phyloP scores from a whole-genome alignment of 1,140 invertebrate genomes.

The Cryptotermes secundus region DNA sequence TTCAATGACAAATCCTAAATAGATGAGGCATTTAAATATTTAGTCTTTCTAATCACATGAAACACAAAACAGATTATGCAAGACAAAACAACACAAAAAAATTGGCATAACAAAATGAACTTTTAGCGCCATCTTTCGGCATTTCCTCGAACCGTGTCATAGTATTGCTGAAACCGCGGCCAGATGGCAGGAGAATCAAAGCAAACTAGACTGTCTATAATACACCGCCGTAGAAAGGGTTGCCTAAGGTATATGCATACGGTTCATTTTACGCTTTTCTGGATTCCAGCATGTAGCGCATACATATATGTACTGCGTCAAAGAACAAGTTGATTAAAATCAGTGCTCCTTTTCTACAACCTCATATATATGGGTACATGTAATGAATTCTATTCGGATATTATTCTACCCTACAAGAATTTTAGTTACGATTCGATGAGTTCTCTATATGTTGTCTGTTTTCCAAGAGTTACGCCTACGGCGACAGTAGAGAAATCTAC shows the following conservation, averaged over 20 bases:
- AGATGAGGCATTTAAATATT: no score
- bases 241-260: neutral
- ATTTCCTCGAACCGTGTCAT: neutral
- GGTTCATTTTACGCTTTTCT: constrained; percentile 12
- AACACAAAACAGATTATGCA: no score
- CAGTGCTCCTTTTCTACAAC: neutral
- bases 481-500: neutral
- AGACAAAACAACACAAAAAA: no score
- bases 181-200: neutral
- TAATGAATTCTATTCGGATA: constrained; percentile 20
- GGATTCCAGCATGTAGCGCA: neutral
- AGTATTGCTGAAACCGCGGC: neutral
- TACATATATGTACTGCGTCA: constrained; percentile 8
- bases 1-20: no score
- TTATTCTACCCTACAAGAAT: constrained; percentile 19
- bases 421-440: constrained; percentile 19
- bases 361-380: neutral
- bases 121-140: neutral
- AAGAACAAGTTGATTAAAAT: constrained; percentile 18
- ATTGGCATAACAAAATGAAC: neutral
- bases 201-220: neutral
- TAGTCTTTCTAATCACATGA: no score
- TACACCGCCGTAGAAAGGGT: neutral
- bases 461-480: constrained; percentile 2
- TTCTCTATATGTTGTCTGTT: constrained; percentile 14